Evolutionary conservation across 2,888 invertebrate genomes (phyloP).

Genomic region (Hydraecia micacea): DNA sequence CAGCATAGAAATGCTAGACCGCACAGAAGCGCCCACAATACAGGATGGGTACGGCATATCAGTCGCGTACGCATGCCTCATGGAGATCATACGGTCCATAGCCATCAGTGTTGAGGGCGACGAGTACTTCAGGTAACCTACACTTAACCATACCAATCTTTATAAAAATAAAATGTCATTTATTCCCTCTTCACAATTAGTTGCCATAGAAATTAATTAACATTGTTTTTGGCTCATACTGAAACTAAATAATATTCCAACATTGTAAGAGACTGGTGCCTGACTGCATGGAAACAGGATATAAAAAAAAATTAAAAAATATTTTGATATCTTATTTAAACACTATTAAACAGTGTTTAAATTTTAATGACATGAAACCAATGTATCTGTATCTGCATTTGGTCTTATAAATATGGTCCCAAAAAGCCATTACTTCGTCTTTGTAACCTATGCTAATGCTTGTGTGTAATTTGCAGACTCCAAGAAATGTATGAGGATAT

Average conservation of each 20-base stretch:
- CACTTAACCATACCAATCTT: no score
- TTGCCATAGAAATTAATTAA: no score
- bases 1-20: constrained; percentile 98
- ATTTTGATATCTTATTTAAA: background rate
- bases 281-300: no score
- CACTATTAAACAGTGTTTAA: no score
- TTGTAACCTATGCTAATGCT: background rate
- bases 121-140: constrained; percentile 84
- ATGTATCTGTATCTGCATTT: background rate
- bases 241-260: no score
- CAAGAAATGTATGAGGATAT: constrained; percentile 85
- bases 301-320: background rate
- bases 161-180: no score
- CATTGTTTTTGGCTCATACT: no score
- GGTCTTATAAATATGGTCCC: background rate
- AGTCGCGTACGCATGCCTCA: constrained; percentile 97
- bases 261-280: no score
- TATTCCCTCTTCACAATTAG: no score
- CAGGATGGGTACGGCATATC: constrained; percentile 99
- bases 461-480: constrained; percentile 63
- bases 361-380: background rate
- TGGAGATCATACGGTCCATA: constrained; percentile 97
- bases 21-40: constrained; percentile 97
- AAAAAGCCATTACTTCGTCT: background rate
- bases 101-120: constrained; percentile 93